Evolutionary conservation across 1,140 invertebrate genomes (phyloP).

Genomic region (Meloidogyne exigua): DNA sequence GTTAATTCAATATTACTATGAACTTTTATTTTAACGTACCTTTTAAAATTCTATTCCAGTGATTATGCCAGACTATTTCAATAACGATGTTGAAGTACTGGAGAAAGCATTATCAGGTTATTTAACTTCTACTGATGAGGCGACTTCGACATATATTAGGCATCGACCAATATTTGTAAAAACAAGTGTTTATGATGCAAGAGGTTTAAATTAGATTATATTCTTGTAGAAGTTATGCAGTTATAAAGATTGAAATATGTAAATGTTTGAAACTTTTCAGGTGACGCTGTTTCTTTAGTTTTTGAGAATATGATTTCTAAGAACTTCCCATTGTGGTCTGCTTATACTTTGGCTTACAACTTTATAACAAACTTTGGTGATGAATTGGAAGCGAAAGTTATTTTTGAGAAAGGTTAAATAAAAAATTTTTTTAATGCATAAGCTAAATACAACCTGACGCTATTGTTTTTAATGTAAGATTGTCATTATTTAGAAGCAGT

Average conservation of each 20-base stretch:
- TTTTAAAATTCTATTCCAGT: not conserved
- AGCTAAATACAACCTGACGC: no score
- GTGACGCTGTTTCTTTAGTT: constrained; percentile 12
- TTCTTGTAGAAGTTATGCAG: no score
- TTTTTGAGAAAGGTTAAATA: not conserved
- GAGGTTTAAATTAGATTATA: no score
- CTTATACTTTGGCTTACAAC: constrained; percentile 16
- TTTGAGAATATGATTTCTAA: constrained; percentile 17
- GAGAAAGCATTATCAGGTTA: not conserved
- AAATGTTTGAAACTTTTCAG: not conserved
- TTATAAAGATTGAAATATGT: no score
- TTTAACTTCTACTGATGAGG: not conserved
- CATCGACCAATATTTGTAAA: not conserved
- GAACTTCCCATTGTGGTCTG: constrained; percentile 24
- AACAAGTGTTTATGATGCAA: not conserved
- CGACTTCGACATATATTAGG: not conserved
- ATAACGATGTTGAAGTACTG: not conserved
- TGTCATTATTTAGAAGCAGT: not conserved
- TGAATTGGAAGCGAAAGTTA: not conserved
- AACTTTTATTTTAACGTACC: no score
- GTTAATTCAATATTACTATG: no score
- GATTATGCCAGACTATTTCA: not conserved
- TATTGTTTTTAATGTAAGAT: not conserved
- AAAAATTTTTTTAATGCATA: no score
- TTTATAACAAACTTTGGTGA: constrained; percentile 19